Percentiles rank a stretch among this genome's conserved stretches.
Conservation (phyloP, 2,113 vertebrate genomes). For the Euleptes europaea region DNA sequence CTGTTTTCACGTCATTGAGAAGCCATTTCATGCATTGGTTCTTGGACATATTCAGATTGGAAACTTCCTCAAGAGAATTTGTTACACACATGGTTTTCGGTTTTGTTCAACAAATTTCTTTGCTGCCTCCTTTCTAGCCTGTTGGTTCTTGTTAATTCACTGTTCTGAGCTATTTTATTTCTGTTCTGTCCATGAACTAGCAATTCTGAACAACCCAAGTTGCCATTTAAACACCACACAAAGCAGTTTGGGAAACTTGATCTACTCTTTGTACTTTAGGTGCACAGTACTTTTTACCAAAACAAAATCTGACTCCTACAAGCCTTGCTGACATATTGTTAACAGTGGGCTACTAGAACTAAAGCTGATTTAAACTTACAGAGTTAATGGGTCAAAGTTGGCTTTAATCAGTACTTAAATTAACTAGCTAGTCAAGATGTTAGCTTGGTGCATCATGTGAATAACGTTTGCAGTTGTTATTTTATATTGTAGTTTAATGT, state of each 20-base stretch:
- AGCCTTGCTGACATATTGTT: background rate
- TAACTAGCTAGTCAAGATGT: background rate
- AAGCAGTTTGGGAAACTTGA: background rate
- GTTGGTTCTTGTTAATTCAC: background rate
- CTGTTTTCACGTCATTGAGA: background rate
- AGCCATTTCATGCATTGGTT: slow-evolving; percentile 3
- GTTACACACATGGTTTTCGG: background rate
- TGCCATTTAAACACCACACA: background rate
- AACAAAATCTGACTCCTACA: background rate
- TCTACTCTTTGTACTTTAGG: background rate
- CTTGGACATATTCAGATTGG: background rate
- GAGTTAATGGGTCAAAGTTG: background rate
- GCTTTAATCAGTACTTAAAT: background rate
- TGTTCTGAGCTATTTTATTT: background rate
- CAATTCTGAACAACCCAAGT: background rate
- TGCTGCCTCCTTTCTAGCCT: background rate
- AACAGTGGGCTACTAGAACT: background rate
- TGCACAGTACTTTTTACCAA: background rate
- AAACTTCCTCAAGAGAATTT: slow-evolving; percentile 11
- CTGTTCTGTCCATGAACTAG: background rate
- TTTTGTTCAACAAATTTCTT: background rate
- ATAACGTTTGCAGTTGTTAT: background rate
- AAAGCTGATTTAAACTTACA: background rate
- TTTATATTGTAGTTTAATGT: background rate
- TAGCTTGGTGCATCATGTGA: background rate